These are phyloP conservation scores for Oikopleura albicans DNA, from an alignment of 23 tunicate genomes.

Conservation along the genomic window DNA sequence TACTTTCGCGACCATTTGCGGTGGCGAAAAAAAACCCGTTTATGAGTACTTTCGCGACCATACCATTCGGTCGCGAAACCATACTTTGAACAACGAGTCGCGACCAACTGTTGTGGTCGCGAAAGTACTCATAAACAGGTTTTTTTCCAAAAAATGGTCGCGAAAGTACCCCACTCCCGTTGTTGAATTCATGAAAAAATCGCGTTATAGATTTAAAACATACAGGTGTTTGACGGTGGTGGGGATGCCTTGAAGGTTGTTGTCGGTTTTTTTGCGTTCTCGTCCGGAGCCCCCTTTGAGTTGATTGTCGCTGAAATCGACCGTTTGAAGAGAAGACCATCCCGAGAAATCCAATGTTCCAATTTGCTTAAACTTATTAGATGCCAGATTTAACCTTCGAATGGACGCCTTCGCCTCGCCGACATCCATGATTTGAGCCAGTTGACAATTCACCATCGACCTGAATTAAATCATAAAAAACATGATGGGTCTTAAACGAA, in stretches of 20 bases:
- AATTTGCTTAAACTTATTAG: neutral
- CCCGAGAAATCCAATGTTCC: neutral
- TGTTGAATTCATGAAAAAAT: no score
- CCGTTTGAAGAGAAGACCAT: neutral
- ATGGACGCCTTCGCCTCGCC: neutral
- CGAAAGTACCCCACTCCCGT: no score
- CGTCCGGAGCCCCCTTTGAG: neutral
- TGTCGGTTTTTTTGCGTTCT: neutral
- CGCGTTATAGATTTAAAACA: no score
- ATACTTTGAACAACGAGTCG: no score
- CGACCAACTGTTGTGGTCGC: no score
- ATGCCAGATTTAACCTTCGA: neutral
- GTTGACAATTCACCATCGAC: neutral
- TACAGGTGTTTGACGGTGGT: neutral
- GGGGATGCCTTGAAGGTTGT: neutral
- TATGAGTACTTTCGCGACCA: no score
- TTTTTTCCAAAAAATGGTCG: no score
- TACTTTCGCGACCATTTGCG: no score
- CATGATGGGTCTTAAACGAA: no score
- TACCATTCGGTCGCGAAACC: no score
- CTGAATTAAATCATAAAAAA: neutral
- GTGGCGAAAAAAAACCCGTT: no score
- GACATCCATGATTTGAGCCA: neutral
- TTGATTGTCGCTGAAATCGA: neutral
- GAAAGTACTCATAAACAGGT: no score